Evolutionary conservation across 2,888 invertebrate species (phyloP).

Genomic region (Ormyrus nitidulus): DNA sequence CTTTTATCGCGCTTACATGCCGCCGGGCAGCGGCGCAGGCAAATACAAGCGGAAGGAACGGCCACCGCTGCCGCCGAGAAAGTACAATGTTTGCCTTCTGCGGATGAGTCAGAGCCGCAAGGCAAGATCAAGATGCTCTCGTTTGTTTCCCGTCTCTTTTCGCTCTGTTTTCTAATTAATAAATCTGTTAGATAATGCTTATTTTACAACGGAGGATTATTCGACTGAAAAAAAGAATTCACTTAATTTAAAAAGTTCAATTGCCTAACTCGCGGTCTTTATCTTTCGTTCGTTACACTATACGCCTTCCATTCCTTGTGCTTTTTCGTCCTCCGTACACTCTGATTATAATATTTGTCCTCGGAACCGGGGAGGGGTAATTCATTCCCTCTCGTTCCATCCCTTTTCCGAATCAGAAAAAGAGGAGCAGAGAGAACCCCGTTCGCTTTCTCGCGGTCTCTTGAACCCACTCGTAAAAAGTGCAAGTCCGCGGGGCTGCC

Average conservation of each 20-base stretch:
- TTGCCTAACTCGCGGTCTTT: too few species aligned
- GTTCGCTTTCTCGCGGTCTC: constrained; percentile 18
- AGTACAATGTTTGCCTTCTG: constrained; percentile 12
- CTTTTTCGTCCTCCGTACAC: too few species aligned
- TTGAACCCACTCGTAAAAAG: constrained; percentile 24
- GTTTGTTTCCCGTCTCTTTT: not conserved
- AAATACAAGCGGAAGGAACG: constrained; percentile 22
- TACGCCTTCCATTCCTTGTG: too few species aligned
- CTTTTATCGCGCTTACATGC: constrained; percentile 31
- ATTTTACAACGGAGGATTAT: too few species aligned
- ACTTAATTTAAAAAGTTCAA: too few species aligned
- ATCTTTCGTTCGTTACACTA: too few species aligned
- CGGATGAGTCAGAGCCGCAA: constrained; percentile 19
- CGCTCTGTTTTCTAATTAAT: not conserved
- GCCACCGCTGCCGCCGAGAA: constrained; percentile 21
- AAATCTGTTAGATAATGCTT: too few species aligned
- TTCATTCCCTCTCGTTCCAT: too few species aligned
- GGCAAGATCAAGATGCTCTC: constrained; percentile 30
- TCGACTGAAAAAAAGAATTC: too few species aligned
- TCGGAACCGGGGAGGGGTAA: too few species aligned
- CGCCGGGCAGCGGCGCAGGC: not conserved
- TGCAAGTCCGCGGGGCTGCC: not conserved
- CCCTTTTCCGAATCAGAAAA: too few species aligned
- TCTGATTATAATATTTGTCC: too few species aligned
- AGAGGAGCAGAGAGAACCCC: not conserved